These are phyloP conservation scores for Pangasius mekongensis DNA, from an alignment of 2,797 vertebrate species.

Conservation along the genomic window DNA sequence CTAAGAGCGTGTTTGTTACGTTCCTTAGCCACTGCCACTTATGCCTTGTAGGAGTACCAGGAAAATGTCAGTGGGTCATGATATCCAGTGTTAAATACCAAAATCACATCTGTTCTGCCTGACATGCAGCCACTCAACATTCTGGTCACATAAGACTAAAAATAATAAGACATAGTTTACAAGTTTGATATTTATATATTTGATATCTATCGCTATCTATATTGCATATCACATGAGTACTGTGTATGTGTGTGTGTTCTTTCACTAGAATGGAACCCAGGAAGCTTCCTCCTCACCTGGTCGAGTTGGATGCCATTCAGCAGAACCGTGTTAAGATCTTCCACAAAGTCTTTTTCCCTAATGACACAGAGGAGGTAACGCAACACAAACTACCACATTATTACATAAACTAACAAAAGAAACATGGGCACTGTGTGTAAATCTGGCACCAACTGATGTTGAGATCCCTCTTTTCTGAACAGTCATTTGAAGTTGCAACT, in stretches of 20 bases:
- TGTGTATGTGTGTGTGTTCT: background rate
- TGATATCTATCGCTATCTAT: background rate
- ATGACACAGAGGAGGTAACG: constrained; percentile 83
- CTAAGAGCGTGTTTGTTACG: background rate
- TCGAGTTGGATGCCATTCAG: constrained; percentile 90
- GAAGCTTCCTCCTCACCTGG: constrained; percentile 89
- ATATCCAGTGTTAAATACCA: constrained; percentile 5
- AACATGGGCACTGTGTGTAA: background rate
- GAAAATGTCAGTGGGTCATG: background rate
- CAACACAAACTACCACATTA: background rate
- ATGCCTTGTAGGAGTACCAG: background rate
- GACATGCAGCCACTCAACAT: background rate
- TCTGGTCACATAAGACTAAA: background rate
- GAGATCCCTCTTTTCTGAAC: constrained; percentile 18
- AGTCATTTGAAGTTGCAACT: constrained; percentile 87
- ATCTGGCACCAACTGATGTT: background rate
- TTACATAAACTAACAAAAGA: background rate
- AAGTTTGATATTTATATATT: background rate
- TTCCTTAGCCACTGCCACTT: no score
- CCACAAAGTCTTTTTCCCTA: constrained; percentile 91
- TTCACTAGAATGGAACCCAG: constrained; percentile 84
- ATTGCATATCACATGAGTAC: background rate
- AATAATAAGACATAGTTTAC: no score
- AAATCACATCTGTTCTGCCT: constrained; percentile 3
- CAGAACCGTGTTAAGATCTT: constrained; percentile 85